Evolutionary conservation across 2,888 invertebrate species (phyloP), one percentile per base, ranked within the genome.

Genomic region (Nephrotoma appendiculata): DNA sequence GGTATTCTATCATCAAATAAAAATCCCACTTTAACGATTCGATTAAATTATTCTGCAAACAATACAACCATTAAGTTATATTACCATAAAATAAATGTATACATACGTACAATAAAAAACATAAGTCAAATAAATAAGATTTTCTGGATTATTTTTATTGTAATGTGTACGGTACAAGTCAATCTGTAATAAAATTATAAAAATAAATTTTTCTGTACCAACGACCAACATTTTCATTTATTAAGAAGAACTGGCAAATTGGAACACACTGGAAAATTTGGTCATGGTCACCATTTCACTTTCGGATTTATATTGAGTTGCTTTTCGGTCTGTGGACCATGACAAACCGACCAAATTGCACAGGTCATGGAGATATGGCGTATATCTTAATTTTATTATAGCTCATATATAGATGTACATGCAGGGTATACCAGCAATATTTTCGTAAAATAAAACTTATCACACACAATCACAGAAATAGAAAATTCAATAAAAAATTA

Each of bases 81-180:
- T 45, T 86, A 86, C 44, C 45, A 48, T 86, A 86, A 52, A 48
- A 86, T 86, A 3, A n/a, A 84, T 31, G 5, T 19, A 86, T 44
- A 31, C 9, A 43, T 41, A 86, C 86, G 42, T n/a, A n/a, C 15
- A 52, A 2, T 15, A 52, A 48, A 12, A 0, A 12, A 48, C 9
- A 48, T 7, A 48, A 48, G 12, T 48, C 9, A 48, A 48, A 48
- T 7, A 48, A 48, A 48, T 48, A 48, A 52, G 52, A n/a, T 52
- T 52, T 52, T 15, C 52, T 52, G 6, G 15, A 31, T 31, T 31
- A 31, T 52, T 48, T 15, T n/a, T 52, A 48, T 48, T 12, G 48
- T 48, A 48, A 44, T 52, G 15, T 52, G 5, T 19, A 7, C 15
- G 52, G 52, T 19, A 52, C 15, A 52, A 52, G 52, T 15, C 52